Base-by-base conservation (phyloP, 2,888 invertebrate species). In the Fabriciana adippe region DNA sequence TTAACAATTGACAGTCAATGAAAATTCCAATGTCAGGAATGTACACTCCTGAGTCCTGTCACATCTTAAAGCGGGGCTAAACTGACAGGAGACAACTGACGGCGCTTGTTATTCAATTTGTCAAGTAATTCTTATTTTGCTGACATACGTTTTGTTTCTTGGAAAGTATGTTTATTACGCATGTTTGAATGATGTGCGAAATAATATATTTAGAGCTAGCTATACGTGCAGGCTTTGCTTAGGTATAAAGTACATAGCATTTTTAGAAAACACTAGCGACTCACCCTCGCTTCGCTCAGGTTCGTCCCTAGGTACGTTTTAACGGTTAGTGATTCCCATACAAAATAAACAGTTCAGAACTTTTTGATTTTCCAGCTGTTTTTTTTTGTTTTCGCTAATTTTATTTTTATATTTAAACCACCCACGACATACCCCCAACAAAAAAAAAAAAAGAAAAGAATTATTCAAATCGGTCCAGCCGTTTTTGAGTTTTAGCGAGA, bases 41-140 rank as follows among this genome's bases (percentile, higher is more conserved):
- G 35, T 41, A 59, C 18, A 18, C 2, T 26, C 55, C 13, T n/a
- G n/a, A n/a, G n/a, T n/a, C 21, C 35, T 35, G n/a, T 31, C 16
- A 51, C 41, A 21, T 56, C 55, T 47, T 50, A n/a, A 16, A 48
- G 16, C 55, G 47, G 53, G 47, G 50, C 13, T 18, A 35, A 21
- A 41, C 55, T 61, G 65, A 31, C 65, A 65, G 31, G 18, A 64
- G 67, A 70, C 70, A 67, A 53, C 51, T 61, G 67, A 64, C 60
- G 63, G 63, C 59, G 15, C 15, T 55, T 55, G 60, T 67, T 56
- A 64, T 67, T 70, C 47, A 54, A 67, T 67, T 69, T 66, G 56
- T 61, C 41, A 55, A 67, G 55, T 63, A 62, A 48, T 16, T 14
- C 53, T 51, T 16, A 15, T 67, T 55, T 47, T 57, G 47, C 11